Percentiles rank a stretch among this genome's conserved stretches.
Evolutionary conservation across 2,797 vertebrate species (phyloP).

Genomic region (Mormyrus proboscirostris): DNA sequence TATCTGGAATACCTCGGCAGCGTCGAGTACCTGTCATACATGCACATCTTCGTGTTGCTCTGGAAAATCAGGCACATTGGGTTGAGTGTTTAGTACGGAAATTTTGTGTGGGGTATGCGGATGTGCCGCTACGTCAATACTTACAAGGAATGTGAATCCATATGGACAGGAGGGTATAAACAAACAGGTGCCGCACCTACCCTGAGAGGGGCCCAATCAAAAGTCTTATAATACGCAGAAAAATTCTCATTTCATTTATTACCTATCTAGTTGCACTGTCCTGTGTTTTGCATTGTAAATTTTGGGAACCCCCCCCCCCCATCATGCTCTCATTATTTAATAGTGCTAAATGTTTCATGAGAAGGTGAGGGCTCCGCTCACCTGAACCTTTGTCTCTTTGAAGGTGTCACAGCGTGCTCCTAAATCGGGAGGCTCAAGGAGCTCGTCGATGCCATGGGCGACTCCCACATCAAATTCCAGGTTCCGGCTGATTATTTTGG

Average conservation of each 20-base stretch:
- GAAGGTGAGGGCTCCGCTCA: slow-evolving; percentile 29
- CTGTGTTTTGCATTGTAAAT: not conserved
- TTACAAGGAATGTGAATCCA: slow-evolving; percentile 58
- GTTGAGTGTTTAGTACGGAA: not conserved
- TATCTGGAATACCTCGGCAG: not conserved
- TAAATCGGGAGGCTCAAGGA: slow-evolving; percentile 81
- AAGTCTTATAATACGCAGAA: not conserved
- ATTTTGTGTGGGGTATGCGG: not conserved
- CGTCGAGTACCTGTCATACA: accelerated
- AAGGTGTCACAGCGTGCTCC: slow-evolving; percentile 69
- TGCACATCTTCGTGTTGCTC: slow-evolving; percentile 29
- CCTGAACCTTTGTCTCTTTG: slow-evolving; percentile 40
- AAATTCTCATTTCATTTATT: not conserved
- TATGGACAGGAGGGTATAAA: slow-evolving; percentile 55
- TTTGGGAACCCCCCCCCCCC: not conserved
- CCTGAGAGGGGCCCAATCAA: slow-evolving; percentile 46
- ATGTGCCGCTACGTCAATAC: not conserved
- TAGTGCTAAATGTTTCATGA: not conserved
- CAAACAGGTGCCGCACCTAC: slow-evolving; percentile 62
- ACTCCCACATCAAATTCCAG: slow-evolving; percentile 74
- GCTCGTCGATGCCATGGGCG: slow-evolving; percentile 77
- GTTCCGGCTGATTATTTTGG: slow-evolving; percentile 68
- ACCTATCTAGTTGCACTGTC: not conserved
- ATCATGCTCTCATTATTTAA: not conserved
- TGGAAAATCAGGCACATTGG: slow-evolving; percentile 26